Evolutionary conservation across 2,797 vertebrate genomes (phyloP), one percentile per base, ranked within the genome.

Genomic region (Novumbra hubbsi): DNA sequence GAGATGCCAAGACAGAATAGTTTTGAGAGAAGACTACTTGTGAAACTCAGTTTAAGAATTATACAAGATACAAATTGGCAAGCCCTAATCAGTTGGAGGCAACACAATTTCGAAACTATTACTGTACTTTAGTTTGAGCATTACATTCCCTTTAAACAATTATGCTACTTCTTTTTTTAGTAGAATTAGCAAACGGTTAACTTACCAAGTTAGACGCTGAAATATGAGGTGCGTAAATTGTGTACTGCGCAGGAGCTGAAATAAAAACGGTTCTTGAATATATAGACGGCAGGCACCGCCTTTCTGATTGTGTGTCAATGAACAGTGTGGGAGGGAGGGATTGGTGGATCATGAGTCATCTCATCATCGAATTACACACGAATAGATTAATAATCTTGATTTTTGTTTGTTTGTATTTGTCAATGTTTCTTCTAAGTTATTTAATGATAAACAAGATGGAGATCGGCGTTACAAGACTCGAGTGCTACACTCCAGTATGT

Each of bases 231-330:
- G n/a, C 19, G 9, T 73, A 34, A 49, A 63, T 6, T 30, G 74
- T 62, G 70, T 50, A 70, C 63, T 32, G 71, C 16, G 72, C 19
- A 52, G 64, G 45, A 67, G 55, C 70, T 75, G 12, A 7, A 6
- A 27, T n/a, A 38, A 52, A 80, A 71, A 84, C 78, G 66, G 32
- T 64, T 55, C 19, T 32, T 52, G 68, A 49, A 34, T 88, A 87
- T 92, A 90, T 88, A 91, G 49, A 27, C 24, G 28, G 24, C 1
- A 45, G 81, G 81, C 85, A 77, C 90, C 92, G 84, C 90, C 88
- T 87, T 69, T 17, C 0, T 28, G 68, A 77, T 73, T 27, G 12
- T 45, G 64, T 55, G 45, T 57, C 52, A 21, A 57, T 12, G 19
- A 57, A 57, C 7, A n/a, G 50, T 21, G 21, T 11, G 21, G 14